Conservation (phyloP, 2,113 vertebrate species). For the Xenopus laevis region DNA sequence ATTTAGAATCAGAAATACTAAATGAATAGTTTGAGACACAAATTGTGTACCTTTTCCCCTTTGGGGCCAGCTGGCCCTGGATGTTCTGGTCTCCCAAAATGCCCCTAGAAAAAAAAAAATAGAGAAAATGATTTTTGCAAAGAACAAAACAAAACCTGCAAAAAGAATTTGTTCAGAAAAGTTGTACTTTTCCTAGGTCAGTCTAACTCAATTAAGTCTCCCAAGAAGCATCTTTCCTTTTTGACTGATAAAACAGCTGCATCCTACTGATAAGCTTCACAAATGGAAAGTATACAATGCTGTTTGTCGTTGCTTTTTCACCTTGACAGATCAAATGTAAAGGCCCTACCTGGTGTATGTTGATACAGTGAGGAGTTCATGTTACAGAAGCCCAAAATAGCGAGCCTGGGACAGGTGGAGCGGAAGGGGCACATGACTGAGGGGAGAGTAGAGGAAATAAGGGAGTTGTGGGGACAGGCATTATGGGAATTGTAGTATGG, state of each 20-base stretch:
- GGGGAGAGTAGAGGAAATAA: no score
- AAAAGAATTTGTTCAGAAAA: conserved; percentile 44
- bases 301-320: conserved; percentile 51
- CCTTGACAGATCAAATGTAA: conserved; percentile 49
- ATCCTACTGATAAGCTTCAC: conserved; percentile 49
- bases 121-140: conserved; percentile 28
- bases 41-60: conserved; percentile 69
- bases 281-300: conserved; percentile 49
- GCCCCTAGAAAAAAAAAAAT: conserved; percentile 70
- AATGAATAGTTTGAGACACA: no score
- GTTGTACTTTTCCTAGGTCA: conserved; percentile 46
- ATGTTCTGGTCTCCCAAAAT: conserved; percentile 78
- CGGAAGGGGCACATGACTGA: no score
- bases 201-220: conserved; percentile 50
- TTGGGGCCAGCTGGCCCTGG: conserved; percentile 65
- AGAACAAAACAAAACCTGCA: conserved; percentile 37
- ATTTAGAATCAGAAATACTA: no score
- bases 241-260: conserved; percentile 48
- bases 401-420: no score
- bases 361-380: conserved; percentile 47
- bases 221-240: conserved; percentile 50
- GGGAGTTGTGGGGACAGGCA: no score
- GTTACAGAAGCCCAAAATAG: no score
- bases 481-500: no score
- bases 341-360: conserved; percentile 50